Percentiles rank a stretch among this genome's conserved stretches.
These are phyloP conservation scores for Oreochromis spilurus DNA, from an alignment of 2,113 vertebrate genomes.

Conservation along the genomic window DNA sequence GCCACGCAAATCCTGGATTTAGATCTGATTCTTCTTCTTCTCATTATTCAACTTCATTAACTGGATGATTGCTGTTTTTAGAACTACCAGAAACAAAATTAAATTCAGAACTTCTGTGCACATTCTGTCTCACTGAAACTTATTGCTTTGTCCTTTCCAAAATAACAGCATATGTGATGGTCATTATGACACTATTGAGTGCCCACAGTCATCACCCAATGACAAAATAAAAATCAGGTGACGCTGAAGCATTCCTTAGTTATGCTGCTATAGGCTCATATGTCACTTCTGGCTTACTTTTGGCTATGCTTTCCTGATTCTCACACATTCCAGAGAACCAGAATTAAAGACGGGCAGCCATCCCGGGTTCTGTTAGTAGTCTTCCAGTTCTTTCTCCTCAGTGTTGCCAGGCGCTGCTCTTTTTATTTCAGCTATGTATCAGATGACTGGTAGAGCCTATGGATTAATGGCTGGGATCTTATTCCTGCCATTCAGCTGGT, in stretches of 20 bases:
- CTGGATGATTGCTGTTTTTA: neutral
- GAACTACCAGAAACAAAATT: neutral
- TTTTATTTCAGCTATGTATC: neutral
- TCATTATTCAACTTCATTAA: neutral
- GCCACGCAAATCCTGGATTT: neutral
- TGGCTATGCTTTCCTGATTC: neutral
- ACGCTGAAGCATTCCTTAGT: neutral
- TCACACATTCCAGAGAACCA: neutral
- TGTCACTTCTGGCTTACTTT: neutral
- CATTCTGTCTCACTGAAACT: neutral
- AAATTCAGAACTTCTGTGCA: neutral
- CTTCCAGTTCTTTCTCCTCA: neutral
- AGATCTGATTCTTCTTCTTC: neutral
- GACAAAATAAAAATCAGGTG: neutral
- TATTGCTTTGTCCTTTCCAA: neutral
- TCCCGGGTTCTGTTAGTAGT: neutral
- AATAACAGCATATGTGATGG: neutral
- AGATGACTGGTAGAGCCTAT: neutral
- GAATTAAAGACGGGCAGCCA: neutral
- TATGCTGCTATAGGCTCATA: neutral
- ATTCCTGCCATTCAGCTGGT: neutral
- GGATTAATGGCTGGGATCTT: neutral
- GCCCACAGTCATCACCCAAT: neutral
- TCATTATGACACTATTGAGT: neutral
- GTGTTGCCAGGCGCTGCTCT: accelerated